phyloP scores from a whole-genome alignment of 2,888 invertebrate genomes.

The Thera obeliscata region DNA sequence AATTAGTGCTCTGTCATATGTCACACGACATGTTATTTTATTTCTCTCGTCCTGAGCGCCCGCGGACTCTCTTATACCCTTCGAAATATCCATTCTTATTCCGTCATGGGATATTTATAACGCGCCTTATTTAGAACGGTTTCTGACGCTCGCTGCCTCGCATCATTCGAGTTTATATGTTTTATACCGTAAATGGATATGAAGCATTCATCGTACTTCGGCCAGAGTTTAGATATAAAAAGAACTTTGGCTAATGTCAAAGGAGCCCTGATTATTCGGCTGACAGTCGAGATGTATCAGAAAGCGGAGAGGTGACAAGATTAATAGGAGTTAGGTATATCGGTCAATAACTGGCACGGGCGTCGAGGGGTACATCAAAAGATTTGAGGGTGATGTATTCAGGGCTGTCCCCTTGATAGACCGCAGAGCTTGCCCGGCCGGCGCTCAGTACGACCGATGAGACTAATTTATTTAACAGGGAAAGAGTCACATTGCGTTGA shows the following conservation, averaged over 20 bases:
- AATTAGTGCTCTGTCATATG: slow-evolving; percentile 78
- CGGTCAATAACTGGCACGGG: slow-evolving; percentile 57
- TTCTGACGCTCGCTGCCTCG: slow-evolving; percentile 49
- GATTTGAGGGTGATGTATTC: slow-evolving; percentile 67
- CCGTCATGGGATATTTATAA: slow-evolving; percentile 76
- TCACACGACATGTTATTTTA: slow-evolving; percentile 76
- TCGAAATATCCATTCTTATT: slow-evolving; percentile 69
- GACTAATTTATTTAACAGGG: slow-evolving; percentile 57
- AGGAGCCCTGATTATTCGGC: slow-evolving; percentile 48
- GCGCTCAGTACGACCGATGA: slow-evolving; percentile 50
- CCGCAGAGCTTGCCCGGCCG: slow-evolving; percentile 54
- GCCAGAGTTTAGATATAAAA: slow-evolving; percentile 35
- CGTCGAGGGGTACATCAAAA: slow-evolving; percentile 67
- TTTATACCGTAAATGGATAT: slow-evolving; percentile 43
- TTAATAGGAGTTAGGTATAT: slow-evolving; percentile 59
- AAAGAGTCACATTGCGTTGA: slow-evolving; percentile 48
- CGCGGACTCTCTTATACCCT: slow-evolving; percentile 61
- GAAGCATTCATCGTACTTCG: slow-evolving; percentile 38
- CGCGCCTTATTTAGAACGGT: slow-evolving; percentile 69
- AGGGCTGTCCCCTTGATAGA: slow-evolving; percentile 62
- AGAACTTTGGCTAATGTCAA: slow-evolving; percentile 41
- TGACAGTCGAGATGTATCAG: slow-evolving; percentile 58
- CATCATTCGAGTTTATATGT: slow-evolving; percentile 43
- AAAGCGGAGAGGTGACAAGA: slow-evolving; percentile 70
- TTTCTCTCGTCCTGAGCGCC: slow-evolving; percentile 57